Evolutionary conservation across 2,113 vertebrate genomes (phyloP), one percentile per base, ranked within the genome.

Genomic region (Alethe castanea): DNA sequence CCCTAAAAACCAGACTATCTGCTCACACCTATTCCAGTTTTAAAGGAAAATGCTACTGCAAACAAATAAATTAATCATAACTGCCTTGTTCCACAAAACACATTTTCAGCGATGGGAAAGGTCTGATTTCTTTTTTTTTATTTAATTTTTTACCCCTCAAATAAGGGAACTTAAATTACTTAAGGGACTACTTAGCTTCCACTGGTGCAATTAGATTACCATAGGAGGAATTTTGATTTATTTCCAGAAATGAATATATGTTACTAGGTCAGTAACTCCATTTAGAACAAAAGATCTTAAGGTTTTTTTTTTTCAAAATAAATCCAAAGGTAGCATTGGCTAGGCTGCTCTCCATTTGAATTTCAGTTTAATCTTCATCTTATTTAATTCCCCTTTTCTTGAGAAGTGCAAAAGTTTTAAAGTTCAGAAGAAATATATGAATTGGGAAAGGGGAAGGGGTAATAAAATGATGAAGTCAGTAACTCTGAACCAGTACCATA

Each of bases 151-250:
- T 9, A 6, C 3, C 13, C 18, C 20, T 74, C 90, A 91, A 96
- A 96, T 94, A 94, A 92, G 91, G 87, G 93, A 96, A 90, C 92
- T 94, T 90, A 97, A 97, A 97, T 97, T 97, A 95, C 96, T 96
- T 97, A 77, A 93, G 97, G 97, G 97, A 97, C 94, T 97, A 42
- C 83, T 96, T 93, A 96, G 81, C 86, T 89, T 85, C 92, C 94
- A 88, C 88, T 92, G 81, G 90, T 95, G 91, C 77, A 92, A 96
- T 95, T 97, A 96, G 90, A 95, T 97, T 96, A 95, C 96, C 69
- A 40, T 57, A 95, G 85, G 79, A 96, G 74, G 79, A 92, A 94
- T 91, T 94, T 87, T 96, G 94, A 97, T 96, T 96, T 97, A 96
- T 97, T 97, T 96, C 79, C 61, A 86, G 91, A 95, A 90, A 95